A percentile compares a stretch with the other conserved stretches of the same genome.
phyloP scores from a whole-genome alignment of 1,140 invertebrate species.

The Zaprionus nigranus region DNA sequence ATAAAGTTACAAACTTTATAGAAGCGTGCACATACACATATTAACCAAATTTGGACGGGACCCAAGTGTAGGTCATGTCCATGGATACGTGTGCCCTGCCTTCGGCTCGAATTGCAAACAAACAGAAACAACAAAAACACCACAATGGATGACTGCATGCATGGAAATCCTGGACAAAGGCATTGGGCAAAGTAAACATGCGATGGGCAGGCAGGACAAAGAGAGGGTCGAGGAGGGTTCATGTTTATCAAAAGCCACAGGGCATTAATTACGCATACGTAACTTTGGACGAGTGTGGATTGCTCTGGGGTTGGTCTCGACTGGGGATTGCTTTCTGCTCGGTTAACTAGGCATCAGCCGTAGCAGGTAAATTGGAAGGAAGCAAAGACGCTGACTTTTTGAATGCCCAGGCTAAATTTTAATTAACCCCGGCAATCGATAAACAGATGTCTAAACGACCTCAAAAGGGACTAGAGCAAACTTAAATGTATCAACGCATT shows the following conservation, averaged over 20 bases:
- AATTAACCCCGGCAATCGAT: constrained; percentile 53
- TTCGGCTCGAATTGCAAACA: constrained; percentile 12
- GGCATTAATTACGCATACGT: constrained; percentile 75
- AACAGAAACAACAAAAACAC: constrained; percentile 47
- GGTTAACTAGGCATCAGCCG: constrained; percentile 45
- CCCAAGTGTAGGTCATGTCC: constrained; percentile 11
- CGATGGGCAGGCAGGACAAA: neutral
- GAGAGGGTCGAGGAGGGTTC: constrained; percentile 6
- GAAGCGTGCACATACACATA: constrained; percentile 36
- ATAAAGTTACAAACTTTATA: constrained; percentile 61
- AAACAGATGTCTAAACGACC: neutral
- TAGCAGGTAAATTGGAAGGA: constrained; percentile 41
- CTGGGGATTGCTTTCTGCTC: constrained; percentile 21
- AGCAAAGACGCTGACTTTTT: constrained; percentile 54
- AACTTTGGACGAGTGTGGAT: constrained; percentile 40
- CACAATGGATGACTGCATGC: constrained; percentile 30
- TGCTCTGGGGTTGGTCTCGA: neutral
- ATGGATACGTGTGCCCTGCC: neutral
- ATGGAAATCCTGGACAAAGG: constrained; percentile 44
- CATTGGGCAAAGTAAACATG: constrained; percentile 37
- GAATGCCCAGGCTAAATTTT: constrained; percentile 53
- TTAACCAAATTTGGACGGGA: constrained; percentile 40
- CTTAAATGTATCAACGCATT: neutral
- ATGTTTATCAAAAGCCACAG: constrained; percentile 61
- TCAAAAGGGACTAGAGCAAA: neutral